Evolutionary conservation across 2,113 vertebrate genomes (phyloP), one percentile per base, ranked within the genome.

Genomic region (Sclerurus mexicanus): DNA sequence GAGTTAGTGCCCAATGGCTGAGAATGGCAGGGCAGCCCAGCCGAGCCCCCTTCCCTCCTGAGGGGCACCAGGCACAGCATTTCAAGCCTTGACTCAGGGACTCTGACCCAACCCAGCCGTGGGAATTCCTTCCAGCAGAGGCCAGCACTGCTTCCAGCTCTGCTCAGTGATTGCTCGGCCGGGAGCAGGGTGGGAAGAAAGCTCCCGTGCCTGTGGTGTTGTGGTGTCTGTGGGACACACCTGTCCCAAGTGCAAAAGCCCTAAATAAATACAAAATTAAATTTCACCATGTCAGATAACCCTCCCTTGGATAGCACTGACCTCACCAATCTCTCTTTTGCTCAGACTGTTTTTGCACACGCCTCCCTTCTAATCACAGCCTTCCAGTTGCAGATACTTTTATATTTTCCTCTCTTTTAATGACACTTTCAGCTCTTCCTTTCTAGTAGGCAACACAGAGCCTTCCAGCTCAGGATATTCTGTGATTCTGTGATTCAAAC

Each of bases 111-210:
- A 55, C 59, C 15, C 59, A 83, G 68, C 72, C 30, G 2, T 5
- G 7, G 40, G 68, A 53, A 74, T 56, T 87, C 52, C 80, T 84
- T 71, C 73, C 84, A 81, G 73, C 64, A 84, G 75, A 74, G 76
- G 73, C 87, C 84, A 95, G 68, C 87, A 27, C 44, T 62, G 86
- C 72, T 60, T 42, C 73, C 81, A 75, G 74, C 64, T 85, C 33
- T n/a, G 56, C 62, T 77, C 52, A 10, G 22, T 0, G 0, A 4
- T 40, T 59, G 50, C 79, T 73, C 3, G 58, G 59, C 79, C 44
- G 72, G 62, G 40, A 4, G 2, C 28, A 35, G 60, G 22, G 33
- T 28, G 33, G 44, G 72, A 31, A 73, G 46, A 28, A 76, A 63
- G 31, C 77, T 64, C 47, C 10, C 5, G 2, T 7, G 23, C 23